Conservation (phyloP, 92 coral and sea anemone species). For the Actinostola sp. region DNA sequence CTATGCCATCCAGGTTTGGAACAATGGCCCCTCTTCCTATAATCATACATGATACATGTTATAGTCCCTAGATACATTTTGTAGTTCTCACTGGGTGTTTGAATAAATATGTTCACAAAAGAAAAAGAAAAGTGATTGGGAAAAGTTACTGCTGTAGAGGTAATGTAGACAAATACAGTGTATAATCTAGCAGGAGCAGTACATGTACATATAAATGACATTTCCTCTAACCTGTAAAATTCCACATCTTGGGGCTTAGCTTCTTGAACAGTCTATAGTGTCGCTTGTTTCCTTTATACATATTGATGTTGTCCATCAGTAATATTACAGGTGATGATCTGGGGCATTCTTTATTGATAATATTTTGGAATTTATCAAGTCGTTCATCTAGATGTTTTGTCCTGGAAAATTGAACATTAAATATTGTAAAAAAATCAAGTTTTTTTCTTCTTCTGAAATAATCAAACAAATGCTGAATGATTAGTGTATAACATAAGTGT, state of each 20-base stretch:
- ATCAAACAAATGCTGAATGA: too few relatives aligned
- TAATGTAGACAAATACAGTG: too few relatives aligned
- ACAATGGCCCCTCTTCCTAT: conserved; percentile 35
- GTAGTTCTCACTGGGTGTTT: too few relatives aligned
- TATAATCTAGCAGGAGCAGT: too few relatives aligned
- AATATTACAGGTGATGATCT: conserved; percentile 33
- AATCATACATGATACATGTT: neutral
- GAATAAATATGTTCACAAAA: too few relatives aligned
- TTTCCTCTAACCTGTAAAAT: conserved; percentile 47
- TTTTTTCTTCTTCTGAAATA: too few relatives aligned
- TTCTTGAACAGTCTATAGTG: conserved; percentile 39
- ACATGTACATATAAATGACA: too few relatives aligned
- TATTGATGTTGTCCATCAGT: conserved; percentile 55
- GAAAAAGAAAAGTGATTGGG: too few relatives aligned
- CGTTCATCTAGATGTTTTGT: conserved; percentile 22
- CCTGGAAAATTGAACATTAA: neutral
- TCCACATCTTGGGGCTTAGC: conserved; percentile 60
- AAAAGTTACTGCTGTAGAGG: too few relatives aligned
- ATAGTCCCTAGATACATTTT: too few relatives aligned
- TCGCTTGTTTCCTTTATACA: conserved; percentile 40
- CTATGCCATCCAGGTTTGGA: conserved; percentile 2
- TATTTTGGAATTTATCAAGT: conserved; percentile 2
- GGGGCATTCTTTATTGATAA: conserved; percentile 5
- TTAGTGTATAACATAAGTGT: too few relatives aligned
- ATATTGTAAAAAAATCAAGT: too few relatives aligned